These are phyloP conservation scores for Oryzias melastigma DNA, from an alignment of 2,113 vertebrate genomes.

Conservation along the genomic window DNA sequence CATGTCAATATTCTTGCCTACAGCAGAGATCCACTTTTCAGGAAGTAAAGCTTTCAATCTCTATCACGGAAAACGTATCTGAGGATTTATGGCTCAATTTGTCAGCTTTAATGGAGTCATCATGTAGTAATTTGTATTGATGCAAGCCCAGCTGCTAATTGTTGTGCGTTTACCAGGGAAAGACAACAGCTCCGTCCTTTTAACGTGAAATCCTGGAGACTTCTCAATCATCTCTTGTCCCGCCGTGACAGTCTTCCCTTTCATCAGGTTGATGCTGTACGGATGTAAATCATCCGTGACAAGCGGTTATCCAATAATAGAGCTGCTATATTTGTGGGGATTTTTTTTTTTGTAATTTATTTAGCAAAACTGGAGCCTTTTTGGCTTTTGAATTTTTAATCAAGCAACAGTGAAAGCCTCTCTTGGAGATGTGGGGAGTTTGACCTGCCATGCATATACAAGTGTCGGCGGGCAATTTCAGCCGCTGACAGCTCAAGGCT, in stretches of 20 bases:
- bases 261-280: conserved; percentile 39
- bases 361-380: conserved; percentile 41
- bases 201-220: conserved; percentile 43
- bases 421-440: conserved; percentile 28
- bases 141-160: conserved; percentile 36
- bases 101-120: conserved; percentile 12
- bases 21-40: not conserved
- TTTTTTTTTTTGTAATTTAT: conserved; percentile 18
- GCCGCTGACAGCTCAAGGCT: conserved; percentile 20
- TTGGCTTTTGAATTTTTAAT: conserved; percentile 46
- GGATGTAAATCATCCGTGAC: conserved; percentile 48
- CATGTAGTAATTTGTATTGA: conserved; percentile 28
- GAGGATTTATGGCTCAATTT: conserved; percentile 33
- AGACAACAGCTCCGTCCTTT: conserved; percentile 23
- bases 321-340: conserved; percentile 40
- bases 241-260: conserved; percentile 24
- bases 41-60: not conserved
- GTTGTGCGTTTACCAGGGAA: conserved; percentile 29
- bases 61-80: not conserved
- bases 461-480: conserved; percentile 20
- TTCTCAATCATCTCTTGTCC: conserved; percentile 23
- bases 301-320: conserved; percentile 44
- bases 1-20: too few relatives aligned
- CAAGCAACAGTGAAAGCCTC: conserved; percentile 27
- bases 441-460: conserved; percentile 34